A percentile compares a stretch with the other conserved stretches of the same genome.
These are phyloP conservation scores for Trisateles emortualis DNA, from an alignment of 2,888 invertebrate species.

Conservation along the genomic window DNA sequence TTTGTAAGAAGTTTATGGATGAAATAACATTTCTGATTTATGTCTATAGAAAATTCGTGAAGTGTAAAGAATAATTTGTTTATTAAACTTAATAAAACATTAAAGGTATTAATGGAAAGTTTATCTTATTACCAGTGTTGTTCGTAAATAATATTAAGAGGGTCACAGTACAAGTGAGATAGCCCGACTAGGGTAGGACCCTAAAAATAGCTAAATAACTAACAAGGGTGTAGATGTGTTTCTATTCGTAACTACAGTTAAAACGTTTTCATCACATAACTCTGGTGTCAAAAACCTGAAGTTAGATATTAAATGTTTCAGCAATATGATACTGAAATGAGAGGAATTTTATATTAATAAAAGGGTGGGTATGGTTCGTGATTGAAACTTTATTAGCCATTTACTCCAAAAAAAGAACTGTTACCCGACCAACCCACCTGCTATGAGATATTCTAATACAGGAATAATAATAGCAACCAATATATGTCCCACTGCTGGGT, in stretches of 20 bases:
- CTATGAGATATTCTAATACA: background rate
- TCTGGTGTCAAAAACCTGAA: too few relatives aligned
- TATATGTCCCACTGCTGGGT: too few relatives aligned
- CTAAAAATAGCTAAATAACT: too few relatives aligned
- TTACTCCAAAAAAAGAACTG: background rate
- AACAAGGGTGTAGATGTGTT: too few relatives aligned
- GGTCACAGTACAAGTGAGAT: too few relatives aligned
- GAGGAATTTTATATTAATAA: background rate
- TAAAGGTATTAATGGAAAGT: conserved; percentile 1
- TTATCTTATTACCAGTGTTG: too few relatives aligned
- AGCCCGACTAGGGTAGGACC: too few relatives aligned
- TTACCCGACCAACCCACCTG: background rate
- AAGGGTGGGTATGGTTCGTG: conserved; percentile 2
- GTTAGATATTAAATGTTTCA: conserved; percentile 11
- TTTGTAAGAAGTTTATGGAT: conserved; percentile 37
- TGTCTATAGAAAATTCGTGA: conserved; percentile 19
- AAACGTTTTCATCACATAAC: too few relatives aligned
- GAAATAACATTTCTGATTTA: conserved; percentile 34
- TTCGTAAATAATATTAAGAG: too few relatives aligned
- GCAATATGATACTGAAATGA: conserved; percentile 12
- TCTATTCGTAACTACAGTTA: too few relatives aligned
- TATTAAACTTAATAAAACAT: background rate
- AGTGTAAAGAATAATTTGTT: conserved; percentile 15
- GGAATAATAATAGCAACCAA: too few relatives aligned
- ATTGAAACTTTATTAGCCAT: background rate